Conservation (phyloP, 2,797 vertebrate species). For the Onychomys torridus region DNA sequence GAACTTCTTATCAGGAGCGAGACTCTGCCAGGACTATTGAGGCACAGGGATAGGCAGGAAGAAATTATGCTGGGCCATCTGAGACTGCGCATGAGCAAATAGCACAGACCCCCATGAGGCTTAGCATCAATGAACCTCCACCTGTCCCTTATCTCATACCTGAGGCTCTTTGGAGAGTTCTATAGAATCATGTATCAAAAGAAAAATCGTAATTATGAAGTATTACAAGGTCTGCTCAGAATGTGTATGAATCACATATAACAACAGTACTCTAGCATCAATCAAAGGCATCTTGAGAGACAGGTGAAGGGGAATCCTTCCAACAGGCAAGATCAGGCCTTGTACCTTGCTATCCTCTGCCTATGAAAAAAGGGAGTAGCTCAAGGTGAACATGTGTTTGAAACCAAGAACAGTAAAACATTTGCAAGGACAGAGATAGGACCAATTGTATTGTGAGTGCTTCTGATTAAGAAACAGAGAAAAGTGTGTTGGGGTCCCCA, state of each 20-base stretch:
- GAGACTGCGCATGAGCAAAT: not conserved
- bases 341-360: not conserved
- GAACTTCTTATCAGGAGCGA: not conserved
- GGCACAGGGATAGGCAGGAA: not conserved
- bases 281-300: not conserved
- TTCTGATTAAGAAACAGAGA: not conserved
- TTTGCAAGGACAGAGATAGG: not conserved
- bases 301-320: not conserved
- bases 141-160: not conserved
- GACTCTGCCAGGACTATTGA: not conserved
- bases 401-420: not conserved
- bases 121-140: not conserved
- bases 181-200: not conserved
- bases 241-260: not conserved
- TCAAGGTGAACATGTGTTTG: not conserved
- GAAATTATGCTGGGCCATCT: not conserved
- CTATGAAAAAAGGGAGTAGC: not conserved
- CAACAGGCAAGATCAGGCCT: not conserved
- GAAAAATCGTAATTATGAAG: not conserved
- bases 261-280: too few relatives aligned
- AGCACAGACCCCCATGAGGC: not conserved
- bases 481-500: not conserved
- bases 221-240: not conserved
- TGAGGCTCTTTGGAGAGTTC: not conserved
- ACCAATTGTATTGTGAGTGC: not conserved